These are phyloP conservation scores for Naja naja DNA, from an alignment of 2,113 vertebrate genomes.

Conservation along the genomic window DNA sequence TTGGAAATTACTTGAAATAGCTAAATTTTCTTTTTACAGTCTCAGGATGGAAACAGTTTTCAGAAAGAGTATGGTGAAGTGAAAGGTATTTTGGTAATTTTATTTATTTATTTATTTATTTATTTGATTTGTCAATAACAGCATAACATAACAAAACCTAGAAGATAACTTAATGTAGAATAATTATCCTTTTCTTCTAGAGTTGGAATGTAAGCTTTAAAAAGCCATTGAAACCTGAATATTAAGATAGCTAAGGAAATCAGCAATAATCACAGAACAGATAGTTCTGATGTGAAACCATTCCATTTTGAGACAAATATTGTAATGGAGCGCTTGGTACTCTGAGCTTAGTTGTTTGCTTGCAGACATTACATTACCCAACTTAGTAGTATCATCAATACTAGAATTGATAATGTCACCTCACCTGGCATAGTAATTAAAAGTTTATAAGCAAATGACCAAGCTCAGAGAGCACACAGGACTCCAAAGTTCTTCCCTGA, in stretches of 20 bases:
- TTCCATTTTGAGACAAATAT: not conserved
- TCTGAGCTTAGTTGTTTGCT: not conserved
- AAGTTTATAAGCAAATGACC: not conserved
- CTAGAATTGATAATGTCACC: not conserved
- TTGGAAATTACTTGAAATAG: not conserved
- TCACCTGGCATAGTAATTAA: not conserved
- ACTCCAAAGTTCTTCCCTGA: not conserved
- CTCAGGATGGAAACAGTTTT: not conserved
- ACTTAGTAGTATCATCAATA: not conserved
- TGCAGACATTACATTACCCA: not conserved
- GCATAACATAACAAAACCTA: not conserved
- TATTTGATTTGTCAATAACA: too few species aligned
- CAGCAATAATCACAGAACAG: not conserved
- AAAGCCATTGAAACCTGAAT: not conserved
- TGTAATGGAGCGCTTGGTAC: not conserved
- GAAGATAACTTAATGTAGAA: not conserved
- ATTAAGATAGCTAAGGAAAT: not conserved
- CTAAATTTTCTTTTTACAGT: not conserved
- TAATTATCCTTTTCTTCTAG: not conserved
- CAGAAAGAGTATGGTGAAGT: not conserved
- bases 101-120: too few species aligned
- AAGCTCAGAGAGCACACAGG: not conserved
- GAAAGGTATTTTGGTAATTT: not conserved
- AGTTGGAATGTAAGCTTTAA: not conserved
- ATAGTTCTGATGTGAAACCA: not conserved